Evolutionary conservation across 2,113 vertebrate genomes (phyloP).

Genomic region (Trogon surrucura): DNA sequence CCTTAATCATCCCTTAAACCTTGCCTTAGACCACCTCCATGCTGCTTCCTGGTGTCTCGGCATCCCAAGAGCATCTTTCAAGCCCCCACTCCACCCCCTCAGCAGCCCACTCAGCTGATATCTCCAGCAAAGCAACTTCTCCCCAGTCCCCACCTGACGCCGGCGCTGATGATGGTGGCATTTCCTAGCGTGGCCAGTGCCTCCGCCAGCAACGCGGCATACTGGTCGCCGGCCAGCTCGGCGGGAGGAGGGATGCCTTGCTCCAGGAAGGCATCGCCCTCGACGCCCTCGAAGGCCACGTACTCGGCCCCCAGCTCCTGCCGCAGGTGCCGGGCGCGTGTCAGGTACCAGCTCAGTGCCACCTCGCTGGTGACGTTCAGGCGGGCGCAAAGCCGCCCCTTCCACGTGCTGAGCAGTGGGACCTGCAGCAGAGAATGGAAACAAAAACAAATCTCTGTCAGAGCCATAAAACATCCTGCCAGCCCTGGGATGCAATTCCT

Average conservation of each 20-base stretch:
- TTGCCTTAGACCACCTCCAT: neutral
- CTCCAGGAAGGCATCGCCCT: constrained; percentile 81
- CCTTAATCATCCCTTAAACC: accelerated
- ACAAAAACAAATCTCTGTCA: neutral
- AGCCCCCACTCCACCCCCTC: no score
- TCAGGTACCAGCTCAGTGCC: constrained; percentile 84
- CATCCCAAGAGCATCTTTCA: accelerated
- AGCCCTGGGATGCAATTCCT: accelerated
- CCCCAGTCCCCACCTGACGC: constrained; percentile 74
- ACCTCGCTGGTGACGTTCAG: constrained; percentile 84
- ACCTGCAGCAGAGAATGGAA: constrained; percentile 53
- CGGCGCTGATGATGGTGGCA: constrained; percentile 80
- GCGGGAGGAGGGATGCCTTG: constrained; percentile 61
- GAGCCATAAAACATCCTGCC: accelerated
- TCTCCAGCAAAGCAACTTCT: neutral
- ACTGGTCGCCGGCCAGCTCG: constrained; percentile 73
- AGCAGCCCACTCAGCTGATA: accelerated
- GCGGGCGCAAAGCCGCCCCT: constrained; percentile 83
- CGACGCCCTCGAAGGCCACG: constrained; percentile 80
- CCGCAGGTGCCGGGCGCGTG: constrained; percentile 74
- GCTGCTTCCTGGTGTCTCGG: accelerated
- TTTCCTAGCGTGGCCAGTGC: constrained; percentile 80
- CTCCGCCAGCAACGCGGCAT: constrained; percentile 74
- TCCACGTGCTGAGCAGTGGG: constrained; percentile 85
- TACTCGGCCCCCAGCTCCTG: constrained; percentile 81